Conservation (phyloP, 2,797 vertebrate genomes). For the Micromesistius poutassou region DNA sequence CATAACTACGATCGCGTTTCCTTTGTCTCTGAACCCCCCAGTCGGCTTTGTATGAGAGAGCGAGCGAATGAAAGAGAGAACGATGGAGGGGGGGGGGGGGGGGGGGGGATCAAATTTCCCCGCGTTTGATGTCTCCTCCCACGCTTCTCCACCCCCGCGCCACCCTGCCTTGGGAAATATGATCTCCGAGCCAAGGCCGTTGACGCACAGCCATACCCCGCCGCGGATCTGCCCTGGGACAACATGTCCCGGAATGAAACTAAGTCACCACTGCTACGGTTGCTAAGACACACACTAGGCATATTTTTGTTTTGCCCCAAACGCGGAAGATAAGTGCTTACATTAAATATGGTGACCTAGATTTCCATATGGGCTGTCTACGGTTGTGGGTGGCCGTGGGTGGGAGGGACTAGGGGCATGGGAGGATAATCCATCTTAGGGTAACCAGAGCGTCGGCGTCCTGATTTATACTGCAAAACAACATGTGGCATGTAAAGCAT, state of each 20-base stretch:
- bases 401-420: background rate
- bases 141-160: conserved; percentile 35
- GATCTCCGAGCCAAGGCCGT: background rate
- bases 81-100: conserved; percentile 10
- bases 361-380: conserved; percentile 57
- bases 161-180: conserved; percentile 15
- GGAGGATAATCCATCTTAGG: conserved; percentile 64
- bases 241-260: no score
- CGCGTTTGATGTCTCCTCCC: conserved; percentile 68
- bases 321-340: conserved; percentile 47
- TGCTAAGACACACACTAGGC: background rate
- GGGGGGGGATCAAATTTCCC: conserved; percentile 56
- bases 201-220: background rate
- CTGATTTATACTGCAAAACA: conserved; percentile 64
- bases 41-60: conserved; percentile 51
- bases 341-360: conserved; percentile 61
- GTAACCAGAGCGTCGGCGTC: conserved; percentile 38
- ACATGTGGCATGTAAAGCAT: conserved; percentile 69
- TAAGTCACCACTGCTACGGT: background rate
- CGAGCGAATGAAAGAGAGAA: background rate
- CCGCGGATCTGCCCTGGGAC: no score
- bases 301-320: background rate
- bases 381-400: background rate
- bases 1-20: conserved; percentile 56
- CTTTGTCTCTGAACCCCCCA: conserved; percentile 61